A percentile compares a stretch with the other conserved stretches of the same genome.
Evolutionary conservation across 2,113 vertebrate genomes (phyloP).

Genomic region (Nymphicus hollandicus): DNA sequence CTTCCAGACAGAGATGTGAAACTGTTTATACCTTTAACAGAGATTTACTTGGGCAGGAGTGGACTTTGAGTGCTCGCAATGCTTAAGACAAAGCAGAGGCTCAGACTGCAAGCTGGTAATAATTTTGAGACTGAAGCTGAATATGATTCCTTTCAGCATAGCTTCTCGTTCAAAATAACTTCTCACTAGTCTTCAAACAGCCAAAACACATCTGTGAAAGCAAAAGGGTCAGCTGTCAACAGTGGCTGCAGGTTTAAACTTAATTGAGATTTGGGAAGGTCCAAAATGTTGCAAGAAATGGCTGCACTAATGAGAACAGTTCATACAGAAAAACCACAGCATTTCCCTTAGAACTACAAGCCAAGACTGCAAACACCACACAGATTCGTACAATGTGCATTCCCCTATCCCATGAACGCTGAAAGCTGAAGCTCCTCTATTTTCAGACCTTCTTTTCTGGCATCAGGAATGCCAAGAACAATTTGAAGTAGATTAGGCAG

Average conservation of each 20-base stretch:
- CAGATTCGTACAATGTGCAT: fast-evolving
- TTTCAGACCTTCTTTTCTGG: neutral
- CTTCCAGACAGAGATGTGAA: neutral
- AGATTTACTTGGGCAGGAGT: neutral
- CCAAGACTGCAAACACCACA: neutral
- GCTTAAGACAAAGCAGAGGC: neutral
- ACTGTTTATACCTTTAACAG: neutral
- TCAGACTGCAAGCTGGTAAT: neutral
- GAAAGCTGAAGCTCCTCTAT: neutral
- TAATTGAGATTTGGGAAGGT: neutral
- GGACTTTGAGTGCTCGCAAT: neutral
- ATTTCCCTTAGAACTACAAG: neutral
- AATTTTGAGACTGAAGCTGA: neutral
- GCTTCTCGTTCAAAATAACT: neutral
- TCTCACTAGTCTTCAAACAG: neutral
- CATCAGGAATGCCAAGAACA: neutral
- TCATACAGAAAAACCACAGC: neutral
- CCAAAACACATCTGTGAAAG: neutral
- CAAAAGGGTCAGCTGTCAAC: neutral
- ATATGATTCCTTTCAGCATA: neutral
- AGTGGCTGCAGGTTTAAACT: neutral
- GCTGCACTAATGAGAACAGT: neutral
- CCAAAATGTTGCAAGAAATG: neutral
- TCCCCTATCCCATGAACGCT: neutral
- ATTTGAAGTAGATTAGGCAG: neutral